Conservation (phyloP, 2,888 invertebrate genomes). For the Chloromyia formosa region DNA sequence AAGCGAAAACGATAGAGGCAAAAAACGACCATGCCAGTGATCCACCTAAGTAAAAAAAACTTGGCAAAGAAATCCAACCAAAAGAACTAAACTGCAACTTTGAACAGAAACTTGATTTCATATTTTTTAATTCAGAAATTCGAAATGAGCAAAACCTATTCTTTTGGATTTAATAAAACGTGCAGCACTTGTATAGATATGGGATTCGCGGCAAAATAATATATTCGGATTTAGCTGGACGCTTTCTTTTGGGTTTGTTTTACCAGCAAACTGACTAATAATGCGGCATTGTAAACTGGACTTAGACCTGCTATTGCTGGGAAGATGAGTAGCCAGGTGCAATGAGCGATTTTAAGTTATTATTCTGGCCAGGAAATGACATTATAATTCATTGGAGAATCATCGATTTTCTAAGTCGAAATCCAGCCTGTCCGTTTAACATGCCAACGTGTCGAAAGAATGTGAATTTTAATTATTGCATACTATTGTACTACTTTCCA, state of each 20-base stretch:
- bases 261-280: not conserved
- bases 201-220: constrained; percentile 1
- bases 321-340: too few relatives aligned
- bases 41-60: not conserved
- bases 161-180: constrained; percentile 29
- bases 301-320: too few relatives aligned
- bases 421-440: not conserved
- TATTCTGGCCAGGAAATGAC: too few relatives aligned
- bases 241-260: not conserved
- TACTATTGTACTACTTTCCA: too few relatives aligned
- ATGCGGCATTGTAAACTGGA: not conserved
- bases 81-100: not conserved
- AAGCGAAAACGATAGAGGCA: not conserved
- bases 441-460: not conserved
- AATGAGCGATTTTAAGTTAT: too few relatives aligned
- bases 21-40: not conserved
- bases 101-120: constrained; percentile 33
- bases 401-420: not conserved
- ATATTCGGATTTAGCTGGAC: constrained; percentile 10
- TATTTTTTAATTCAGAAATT: constrained; percentile 36
- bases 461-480: too few relatives aligned
- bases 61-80: not conserved
- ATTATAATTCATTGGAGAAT: not conserved
- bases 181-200: constrained; percentile 6
- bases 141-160: constrained; percentile 26